Percentiles rank a stretch among this genome's conserved stretches.
phyloP scores from a whole-genome alignment of 2,797 vertebrate species.

The Cuniculus paca region DNA sequence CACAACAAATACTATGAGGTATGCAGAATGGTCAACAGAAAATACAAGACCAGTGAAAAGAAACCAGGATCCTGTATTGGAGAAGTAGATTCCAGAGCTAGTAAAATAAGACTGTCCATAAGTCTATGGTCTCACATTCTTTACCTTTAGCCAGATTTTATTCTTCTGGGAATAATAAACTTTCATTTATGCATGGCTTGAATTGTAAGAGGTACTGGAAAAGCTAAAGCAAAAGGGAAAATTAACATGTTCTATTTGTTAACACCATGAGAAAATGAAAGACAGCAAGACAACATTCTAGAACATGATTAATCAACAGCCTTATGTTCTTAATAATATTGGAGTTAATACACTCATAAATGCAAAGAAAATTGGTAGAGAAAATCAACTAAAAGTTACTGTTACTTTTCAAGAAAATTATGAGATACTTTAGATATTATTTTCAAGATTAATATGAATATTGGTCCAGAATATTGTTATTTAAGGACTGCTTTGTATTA shows the following conservation, averaged over 20 bases:
- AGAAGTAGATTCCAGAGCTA: not conserved
- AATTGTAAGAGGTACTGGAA: not conserved
- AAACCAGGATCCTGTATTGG: not conserved
- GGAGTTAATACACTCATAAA: constrained; percentile 31
- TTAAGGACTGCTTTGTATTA: not conserved
- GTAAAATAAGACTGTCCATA: not conserved
- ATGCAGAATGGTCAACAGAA: not conserved
- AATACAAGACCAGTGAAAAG: not conserved
- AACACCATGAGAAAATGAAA: not conserved
- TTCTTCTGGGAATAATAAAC: not conserved
- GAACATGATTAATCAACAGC: not conserved
- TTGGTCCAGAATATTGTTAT: not conserved
- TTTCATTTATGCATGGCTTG: not conserved
- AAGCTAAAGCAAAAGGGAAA: not conserved
- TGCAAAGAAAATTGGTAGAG: not conserved
- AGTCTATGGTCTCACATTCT: not conserved
- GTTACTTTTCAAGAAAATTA: constrained; percentile 16
- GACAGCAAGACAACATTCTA: not conserved
- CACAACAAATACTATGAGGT: not conserved
- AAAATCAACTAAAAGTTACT: not conserved
- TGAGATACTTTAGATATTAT: constrained; percentile 6
- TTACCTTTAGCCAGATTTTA: not conserved
- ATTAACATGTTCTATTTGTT: constrained; percentile 5
- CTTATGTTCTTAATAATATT: constrained; percentile 6
- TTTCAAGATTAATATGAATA: constrained; percentile 35